Conservation (phyloP, 2,113 vertebrate species). For the Climacteris rufus region DNA sequence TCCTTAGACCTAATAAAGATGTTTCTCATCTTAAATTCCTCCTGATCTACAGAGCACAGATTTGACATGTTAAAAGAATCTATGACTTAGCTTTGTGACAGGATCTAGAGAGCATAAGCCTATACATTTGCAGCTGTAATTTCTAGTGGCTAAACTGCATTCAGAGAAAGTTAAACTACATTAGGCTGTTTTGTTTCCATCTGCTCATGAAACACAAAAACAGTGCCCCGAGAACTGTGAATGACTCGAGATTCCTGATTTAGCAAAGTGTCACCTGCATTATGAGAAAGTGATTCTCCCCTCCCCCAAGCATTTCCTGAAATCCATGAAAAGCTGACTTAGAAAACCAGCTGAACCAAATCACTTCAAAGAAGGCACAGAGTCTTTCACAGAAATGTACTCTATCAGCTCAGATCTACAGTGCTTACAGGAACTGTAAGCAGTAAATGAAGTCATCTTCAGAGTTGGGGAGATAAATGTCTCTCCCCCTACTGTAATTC, state of each 20-base stretch:
- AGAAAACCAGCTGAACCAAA: slow-evolving; percentile 33
- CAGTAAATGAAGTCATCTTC: slow-evolving; percentile 4
- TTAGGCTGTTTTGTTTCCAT: background rate
- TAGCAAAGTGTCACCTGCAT: background rate
- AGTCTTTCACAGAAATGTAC: slow-evolving; percentile 30
- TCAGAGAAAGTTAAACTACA: background rate
- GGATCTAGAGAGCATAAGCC: background rate
- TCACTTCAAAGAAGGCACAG: background rate
- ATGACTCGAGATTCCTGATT: background rate
- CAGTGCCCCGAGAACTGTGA: background rate
- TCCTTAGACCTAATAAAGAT: background rate
- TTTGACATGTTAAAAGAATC: background rate
- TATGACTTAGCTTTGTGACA: background rate
- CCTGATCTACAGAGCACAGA: background rate
- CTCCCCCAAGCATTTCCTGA: slow-evolving; percentile 6
- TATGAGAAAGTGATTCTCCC: background rate
- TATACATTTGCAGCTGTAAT: background rate
- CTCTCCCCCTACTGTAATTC: background rate
- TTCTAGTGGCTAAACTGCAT: background rate
- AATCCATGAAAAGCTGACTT: slow-evolving; percentile 41
- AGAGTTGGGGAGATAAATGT: background rate
- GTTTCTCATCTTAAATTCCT: background rate
- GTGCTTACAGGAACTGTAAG: slow-evolving; percentile 21
- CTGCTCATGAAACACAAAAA: background rate
- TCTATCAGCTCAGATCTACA: slow-evolving; percentile 4